Conservation (phyloP, 30 jellyfish, hydroid and myxozoan species). For the Nemopilema nomurai region DNA sequence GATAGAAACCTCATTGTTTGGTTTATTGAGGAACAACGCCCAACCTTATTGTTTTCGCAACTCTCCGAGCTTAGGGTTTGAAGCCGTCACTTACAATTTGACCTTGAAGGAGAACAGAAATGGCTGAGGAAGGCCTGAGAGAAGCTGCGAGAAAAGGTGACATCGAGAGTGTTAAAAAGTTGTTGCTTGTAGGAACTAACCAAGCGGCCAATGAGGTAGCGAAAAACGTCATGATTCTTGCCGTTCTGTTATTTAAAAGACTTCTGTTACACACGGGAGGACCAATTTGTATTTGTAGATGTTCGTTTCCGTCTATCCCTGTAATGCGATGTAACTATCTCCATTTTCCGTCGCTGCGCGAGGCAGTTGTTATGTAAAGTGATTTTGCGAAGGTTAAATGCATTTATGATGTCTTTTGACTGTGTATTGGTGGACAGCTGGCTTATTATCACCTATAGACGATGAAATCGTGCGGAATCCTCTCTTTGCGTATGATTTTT, state of each 20-base stretch:
- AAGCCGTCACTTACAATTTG: conserved; percentile 22
- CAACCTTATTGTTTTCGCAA: conserved; percentile 44
- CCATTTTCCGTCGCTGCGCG: neutral
- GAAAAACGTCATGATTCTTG: neutral
- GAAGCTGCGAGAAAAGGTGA: conserved; percentile 79
- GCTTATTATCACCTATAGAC: neutral
- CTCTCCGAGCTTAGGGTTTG: conserved; percentile 2
- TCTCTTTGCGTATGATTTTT: neutral
- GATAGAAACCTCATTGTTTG: conserved; percentile 5
- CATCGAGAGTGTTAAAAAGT: conserved; percentile 24
- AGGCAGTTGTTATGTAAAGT: neutral
- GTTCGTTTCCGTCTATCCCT: neutral
- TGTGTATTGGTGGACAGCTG: neutral
- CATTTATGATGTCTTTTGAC: neutral
- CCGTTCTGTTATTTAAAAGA: neutral
- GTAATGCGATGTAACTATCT: neutral
- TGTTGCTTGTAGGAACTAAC: conserved; percentile 57
- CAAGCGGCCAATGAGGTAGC: conserved; percentile 70
- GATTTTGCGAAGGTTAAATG: neutral
- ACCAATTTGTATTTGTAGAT: neutral
- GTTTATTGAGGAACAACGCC: conserved; percentile 42
- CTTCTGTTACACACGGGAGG: neutral
- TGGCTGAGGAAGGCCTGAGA: conserved; percentile 76
- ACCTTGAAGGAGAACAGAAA: conserved; percentile 17
- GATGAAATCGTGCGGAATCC: neutral